phyloP scores from a whole-genome alignment of 2,888 invertebrate genomes.

The Eledone cirrhosa region DNA sequence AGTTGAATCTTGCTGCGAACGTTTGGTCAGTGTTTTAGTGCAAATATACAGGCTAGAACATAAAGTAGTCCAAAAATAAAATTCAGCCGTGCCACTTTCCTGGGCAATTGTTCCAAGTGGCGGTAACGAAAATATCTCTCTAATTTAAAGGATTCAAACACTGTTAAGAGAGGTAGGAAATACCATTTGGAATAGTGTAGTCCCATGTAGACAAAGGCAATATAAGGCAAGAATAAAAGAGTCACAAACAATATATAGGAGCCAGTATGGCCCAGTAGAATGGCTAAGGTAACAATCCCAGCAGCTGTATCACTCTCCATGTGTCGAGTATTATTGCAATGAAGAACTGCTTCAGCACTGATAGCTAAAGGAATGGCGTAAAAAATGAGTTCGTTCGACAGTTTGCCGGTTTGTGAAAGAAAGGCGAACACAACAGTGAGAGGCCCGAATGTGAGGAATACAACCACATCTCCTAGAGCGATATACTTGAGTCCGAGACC shows the following conservation, averaged over 20 bases:
- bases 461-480: constrained; percentile 90
- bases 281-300: constrained; percentile 94
- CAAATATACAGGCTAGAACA: constrained; percentile 73
- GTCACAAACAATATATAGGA: constrained; percentile 91
- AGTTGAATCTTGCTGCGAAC: no score
- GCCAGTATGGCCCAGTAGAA: constrained; percentile 87
- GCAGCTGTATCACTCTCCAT: constrained; percentile 86
- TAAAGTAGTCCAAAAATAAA: constrained; percentile 90
- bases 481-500: constrained; percentile 96
- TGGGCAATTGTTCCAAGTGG: constrained; percentile 83
- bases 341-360: constrained; percentile 93
- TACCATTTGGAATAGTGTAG: constrained; percentile 88
- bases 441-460: constrained; percentile 92
- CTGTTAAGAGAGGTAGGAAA: constrained; percentile 84
- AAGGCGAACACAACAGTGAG: constrained; percentile 93
- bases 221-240: constrained; percentile 87
- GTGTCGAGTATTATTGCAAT: constrained; percentile 94
- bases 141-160: constrained; percentile 87
- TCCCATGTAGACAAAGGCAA: constrained; percentile 80
- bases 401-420: constrained; percentile 86
- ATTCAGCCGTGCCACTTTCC: constrained; percentile 88
- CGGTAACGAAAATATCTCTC: constrained; percentile 87
- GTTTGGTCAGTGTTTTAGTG: constrained; percentile 19
- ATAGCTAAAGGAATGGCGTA: constrained; percentile 93
- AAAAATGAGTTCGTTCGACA: constrained; percentile 90